Evolutionary conservation across 2,797 vertebrate species (phyloP).

Genomic region (Urocyon cinereoargenteus): DNA sequence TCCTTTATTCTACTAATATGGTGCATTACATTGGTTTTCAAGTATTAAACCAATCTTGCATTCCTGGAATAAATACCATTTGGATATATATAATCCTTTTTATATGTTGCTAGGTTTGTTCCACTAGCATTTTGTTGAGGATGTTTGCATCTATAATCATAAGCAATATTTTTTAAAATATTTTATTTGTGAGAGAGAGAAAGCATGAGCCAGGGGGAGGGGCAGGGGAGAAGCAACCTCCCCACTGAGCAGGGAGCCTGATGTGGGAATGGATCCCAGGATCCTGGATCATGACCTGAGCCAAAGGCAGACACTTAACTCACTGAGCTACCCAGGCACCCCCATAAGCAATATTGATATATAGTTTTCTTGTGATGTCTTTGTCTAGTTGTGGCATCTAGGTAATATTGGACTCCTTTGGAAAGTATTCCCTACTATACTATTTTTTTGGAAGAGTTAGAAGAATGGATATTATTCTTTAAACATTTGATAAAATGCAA

Average conservation of each 20-base stretch:
- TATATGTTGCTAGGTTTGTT: slow-evolving; percentile 19
- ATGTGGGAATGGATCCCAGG: too few species aligned
- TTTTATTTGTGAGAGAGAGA: too few species aligned
- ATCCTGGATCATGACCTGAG: too few species aligned
- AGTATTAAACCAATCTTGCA: slow-evolving; percentile 24
- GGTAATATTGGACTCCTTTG: not conserved
- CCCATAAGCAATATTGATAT: not conserved
- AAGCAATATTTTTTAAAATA: not conserved
- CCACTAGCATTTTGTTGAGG: slow-evolving; percentile 37
- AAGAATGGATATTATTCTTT: slow-evolving; percentile 37
- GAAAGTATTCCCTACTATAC: not conserved
- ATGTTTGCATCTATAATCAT: slow-evolving; percentile 17
- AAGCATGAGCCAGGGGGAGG: too few species aligned
- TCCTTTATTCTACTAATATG: slow-evolving; percentile 34
- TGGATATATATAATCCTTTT: not conserved
- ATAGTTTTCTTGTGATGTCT: not conserved
- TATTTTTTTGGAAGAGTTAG: slow-evolving; percentile 6
- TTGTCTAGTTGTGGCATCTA: slow-evolving; percentile 20
- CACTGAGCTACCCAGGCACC: too few species aligned
- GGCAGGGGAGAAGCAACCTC: too few species aligned
- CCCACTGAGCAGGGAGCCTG: too few species aligned
- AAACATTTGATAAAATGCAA: slow-evolving; percentile 47
- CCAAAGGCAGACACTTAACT: too few species aligned
- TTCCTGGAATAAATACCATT: not conserved
- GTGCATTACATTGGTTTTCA: not conserved